Evolutionary conservation across 2,888 invertebrate genomes (phyloP).

Genomic region (Eristalis arbustorum): DNA sequence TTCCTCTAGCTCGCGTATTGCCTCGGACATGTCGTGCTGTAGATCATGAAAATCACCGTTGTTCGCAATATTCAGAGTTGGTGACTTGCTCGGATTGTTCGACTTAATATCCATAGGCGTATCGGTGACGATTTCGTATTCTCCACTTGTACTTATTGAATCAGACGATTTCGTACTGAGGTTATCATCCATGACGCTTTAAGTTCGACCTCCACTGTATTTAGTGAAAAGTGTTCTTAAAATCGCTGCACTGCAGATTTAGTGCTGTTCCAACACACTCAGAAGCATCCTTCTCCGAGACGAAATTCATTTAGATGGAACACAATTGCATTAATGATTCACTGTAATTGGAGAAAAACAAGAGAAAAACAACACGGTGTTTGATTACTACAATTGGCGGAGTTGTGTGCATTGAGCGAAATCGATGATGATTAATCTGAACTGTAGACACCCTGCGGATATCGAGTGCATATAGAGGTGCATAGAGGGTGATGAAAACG

Average conservation of each 20-base stretch:
- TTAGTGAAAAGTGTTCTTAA: conserved; percentile 7
- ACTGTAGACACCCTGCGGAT: conserved; percentile 40
- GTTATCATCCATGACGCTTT: conserved; percentile 83
- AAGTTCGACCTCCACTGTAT: conserved; percentile 17
- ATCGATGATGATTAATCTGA: conserved; percentile 63
- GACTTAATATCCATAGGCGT: conserved; percentile 76
- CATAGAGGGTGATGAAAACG: background rate
- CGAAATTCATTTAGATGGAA: conserved; percentile 15
- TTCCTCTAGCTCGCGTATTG: conserved; percentile 78
- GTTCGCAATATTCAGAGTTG: conserved; percentile 84
- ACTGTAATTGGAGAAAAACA: conserved; percentile 16
- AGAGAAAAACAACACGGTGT: background rate
- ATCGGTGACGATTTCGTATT: conserved; percentile 85
- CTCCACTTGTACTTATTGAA: conserved; percentile 85
- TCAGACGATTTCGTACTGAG: conserved; percentile 85
- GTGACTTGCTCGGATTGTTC: conserved; percentile 78
- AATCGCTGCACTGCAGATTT: conserved; percentile 7
- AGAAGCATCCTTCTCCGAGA: conserved; percentile 26
- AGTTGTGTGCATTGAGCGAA: conserved; percentile 16
- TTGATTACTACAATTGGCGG: background rate
- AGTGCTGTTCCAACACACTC: conserved; percentile 10
- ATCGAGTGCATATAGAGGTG: conserved; percentile 11
- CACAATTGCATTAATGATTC: background rate
- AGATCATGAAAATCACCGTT: conserved; percentile 85
- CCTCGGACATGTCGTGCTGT: conserved; percentile 83